Base-by-base conservation (phyloP, 2,113 vertebrate species). In the Xiphorhynchus elegans region DNA sequence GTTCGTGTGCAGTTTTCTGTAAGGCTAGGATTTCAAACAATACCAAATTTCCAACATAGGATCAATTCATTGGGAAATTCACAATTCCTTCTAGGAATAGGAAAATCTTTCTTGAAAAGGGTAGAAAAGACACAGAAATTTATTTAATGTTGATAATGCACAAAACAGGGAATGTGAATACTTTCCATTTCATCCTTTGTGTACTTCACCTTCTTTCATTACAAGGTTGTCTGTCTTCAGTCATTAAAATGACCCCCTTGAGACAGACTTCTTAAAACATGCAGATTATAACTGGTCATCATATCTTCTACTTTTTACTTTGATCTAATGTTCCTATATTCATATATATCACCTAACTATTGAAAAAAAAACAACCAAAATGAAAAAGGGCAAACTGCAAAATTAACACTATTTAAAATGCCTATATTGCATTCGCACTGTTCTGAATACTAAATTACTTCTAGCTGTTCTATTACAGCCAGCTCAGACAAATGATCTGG, bases 381-480 rank as follows among this genome's bases (percentile, higher is more conserved):
- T 12, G 1, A 76, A 76, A 49, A 13, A 66, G 69, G 69, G 7
- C 6, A 77, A 86, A 84, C 70, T 84, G 68, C 5, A 72, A 37
- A 44, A 83, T 90, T 73, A 93, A 72, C 12, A 47, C 72, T 78
- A 94, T 93, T 94, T 91, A 78, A 94, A 40, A 87, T 90, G 59
- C 4, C 46, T 83, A 14, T 68, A 21, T 86, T 95, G 69, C 49
- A 56, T 66, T 90, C 37, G 29, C 26, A 62, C 50, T 89, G 26
- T 73, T 96, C 66, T 96, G 92, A 95, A 97, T 95, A 92, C 69
- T 69, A 83, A 96, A 91, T 56, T 47, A 72, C 58, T 94, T 42
- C 56, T 93, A 68, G 53, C 69, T 94, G 60, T 72, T 82, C 64
- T 79, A 4, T 83, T 74, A 59, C 67, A 90, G 42, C n/a, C 69